Evolutionary conservation across 2,113 vertebrate species (phyloP).

Genomic region (Laterallus jamaicensis): DNA sequence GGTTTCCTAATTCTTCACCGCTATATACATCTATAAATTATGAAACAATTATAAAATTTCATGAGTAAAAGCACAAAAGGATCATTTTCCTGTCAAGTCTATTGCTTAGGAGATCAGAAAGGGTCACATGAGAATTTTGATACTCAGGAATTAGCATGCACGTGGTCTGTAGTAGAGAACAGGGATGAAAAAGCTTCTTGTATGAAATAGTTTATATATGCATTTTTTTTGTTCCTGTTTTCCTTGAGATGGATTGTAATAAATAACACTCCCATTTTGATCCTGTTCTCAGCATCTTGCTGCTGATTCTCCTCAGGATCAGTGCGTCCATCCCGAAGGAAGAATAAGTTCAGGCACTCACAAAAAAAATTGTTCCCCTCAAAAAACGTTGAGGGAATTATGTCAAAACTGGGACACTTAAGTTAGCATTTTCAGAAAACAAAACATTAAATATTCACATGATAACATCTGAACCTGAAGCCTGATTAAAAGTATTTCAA

Average conservation of each 20-base stretch:
- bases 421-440: not conserved
- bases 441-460: not conserved
- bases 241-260: not conserved
- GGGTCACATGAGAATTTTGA: not conserved
- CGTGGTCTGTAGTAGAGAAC: not conserved
- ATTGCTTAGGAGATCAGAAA: not conserved
- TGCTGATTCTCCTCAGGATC: not conserved
- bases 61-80: not conserved
- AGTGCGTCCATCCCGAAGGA: not conserved
- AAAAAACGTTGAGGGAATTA: not conserved
- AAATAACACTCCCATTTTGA: not conserved
- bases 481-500: not conserved
- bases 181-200: not conserved
- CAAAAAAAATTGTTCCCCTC: not conserved
- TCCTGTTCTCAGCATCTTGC: accelerated
- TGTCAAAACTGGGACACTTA: not conserved
- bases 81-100: not conserved
- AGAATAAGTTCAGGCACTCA: not conserved
- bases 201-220: not conserved
- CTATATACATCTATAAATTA: not conserved
- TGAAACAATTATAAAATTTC: not conserved
- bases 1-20: not conserved
- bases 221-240: not conserved
- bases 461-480: not conserved
- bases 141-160: not conserved